These are phyloP conservation scores for Mythimna loreyi DNA, from an alignment of 2,888 invertebrate genomes.

Conservation along the genomic window DNA sequence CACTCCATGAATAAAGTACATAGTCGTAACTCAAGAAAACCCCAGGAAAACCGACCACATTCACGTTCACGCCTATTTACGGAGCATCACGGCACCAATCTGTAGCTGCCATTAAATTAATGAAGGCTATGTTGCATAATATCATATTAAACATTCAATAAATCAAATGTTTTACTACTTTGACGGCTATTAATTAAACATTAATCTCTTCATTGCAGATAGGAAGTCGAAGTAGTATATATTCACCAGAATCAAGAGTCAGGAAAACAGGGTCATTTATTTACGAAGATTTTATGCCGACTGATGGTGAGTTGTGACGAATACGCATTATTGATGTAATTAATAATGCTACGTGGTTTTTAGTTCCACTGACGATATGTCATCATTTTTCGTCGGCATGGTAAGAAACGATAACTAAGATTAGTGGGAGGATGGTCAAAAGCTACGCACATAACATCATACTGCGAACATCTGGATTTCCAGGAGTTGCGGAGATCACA, in stretches of 20 bases:
- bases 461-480: slow-evolving; percentile 48
- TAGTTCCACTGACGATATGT: slow-evolving; percentile 29
- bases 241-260: slow-evolving; percentile 98
- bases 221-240: slow-evolving; percentile 99
- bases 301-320: slow-evolving; percentile 94
- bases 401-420: slow-evolving; percentile 31
- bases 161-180: neutral
- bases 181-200: neutral
- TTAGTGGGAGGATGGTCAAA: slow-evolving; percentile 12
- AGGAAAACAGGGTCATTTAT: slow-evolving; percentile 99
- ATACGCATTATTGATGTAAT: slow-evolving; percentile 25
- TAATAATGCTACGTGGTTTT: slow-evolving; percentile 38
- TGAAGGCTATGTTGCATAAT: neutral
- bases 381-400: slow-evolving; percentile 29
- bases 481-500: slow-evolving; percentile 54
- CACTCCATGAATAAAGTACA: too few relatives aligned
- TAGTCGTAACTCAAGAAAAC: too few relatives aligned
- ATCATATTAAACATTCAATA: neutral
- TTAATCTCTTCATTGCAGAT: slow-evolving; percentile 91
- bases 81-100: too few relatives aligned
- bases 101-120: too few relatives aligned
- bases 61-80: too few relatives aligned
- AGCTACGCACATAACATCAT: slow-evolving; percentile 35
- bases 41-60: too few relatives aligned
- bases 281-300: slow-evolving; percentile 99